phyloP scores from a whole-genome alignment of 2,888 invertebrate genomes.

The Eupithecia dodoneata region DNA sequence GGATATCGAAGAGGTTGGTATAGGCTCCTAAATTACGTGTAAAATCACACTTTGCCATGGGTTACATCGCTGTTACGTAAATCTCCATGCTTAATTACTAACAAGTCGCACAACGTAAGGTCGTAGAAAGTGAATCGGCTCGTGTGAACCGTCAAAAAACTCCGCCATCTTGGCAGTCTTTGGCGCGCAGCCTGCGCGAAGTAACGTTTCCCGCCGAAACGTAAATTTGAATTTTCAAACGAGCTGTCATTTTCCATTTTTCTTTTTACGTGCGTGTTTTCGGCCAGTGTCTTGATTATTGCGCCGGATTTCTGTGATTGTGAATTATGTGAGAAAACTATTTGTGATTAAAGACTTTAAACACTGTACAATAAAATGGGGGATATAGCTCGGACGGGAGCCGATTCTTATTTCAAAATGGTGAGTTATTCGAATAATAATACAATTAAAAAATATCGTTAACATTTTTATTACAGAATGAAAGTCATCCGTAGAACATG shows the following conservation, averaged over 20 bases:
- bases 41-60: slow-evolving; percentile 66
- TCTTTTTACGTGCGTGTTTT: slow-evolving; percentile 62
- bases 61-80: slow-evolving; percentile 81
- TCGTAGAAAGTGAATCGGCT: slow-evolving; percentile 84
- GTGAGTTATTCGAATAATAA: slow-evolving; percentile 58
- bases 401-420: slow-evolving; percentile 68
- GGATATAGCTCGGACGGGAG: slow-evolving; percentile 70
- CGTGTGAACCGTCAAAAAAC: slow-evolving; percentile 83
- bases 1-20: not conserved
- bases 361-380: slow-evolving; percentile 63
- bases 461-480: slow-evolving; percentile 14
- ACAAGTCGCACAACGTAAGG: slow-evolving; percentile 81
- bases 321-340: slow-evolving; percentile 75
- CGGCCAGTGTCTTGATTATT: slow-evolving; percentile 60
- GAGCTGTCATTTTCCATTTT: slow-evolving; percentile 53
- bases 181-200: slow-evolving; percentile 75
- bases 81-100: slow-evolving; percentile 81
- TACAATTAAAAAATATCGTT: not conserved
- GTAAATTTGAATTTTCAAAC: slow-evolving; percentile 65
- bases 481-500: slow-evolving; percentile 7
- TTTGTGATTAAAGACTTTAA: slow-evolving; percentile 58
- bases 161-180: slow-evolving; percentile 82
- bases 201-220: slow-evolving; percentile 77
- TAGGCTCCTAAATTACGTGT: not conserved
- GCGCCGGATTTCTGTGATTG: slow-evolving; percentile 65